Evolutionary conservation across 2,888 invertebrate genomes (phyloP), one percentile per base, ranked within the genome.

Genomic region (Pharmacophagus antenor): DNA sequence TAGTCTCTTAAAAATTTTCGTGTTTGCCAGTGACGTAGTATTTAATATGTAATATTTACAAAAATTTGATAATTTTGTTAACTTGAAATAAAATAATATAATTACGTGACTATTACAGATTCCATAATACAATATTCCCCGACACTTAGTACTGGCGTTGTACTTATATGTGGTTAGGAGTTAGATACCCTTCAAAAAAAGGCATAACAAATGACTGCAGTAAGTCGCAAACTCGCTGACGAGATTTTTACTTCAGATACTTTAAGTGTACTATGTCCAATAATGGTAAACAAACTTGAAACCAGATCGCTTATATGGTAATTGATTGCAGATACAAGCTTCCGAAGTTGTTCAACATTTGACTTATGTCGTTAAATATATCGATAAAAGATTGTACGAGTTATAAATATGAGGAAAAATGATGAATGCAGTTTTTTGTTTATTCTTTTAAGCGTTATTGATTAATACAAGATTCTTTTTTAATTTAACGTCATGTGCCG

Each of bases 231-330:
- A 46, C 31, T 15, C 31, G 46, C 17, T 4, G 18, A 46, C 46
- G 12, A 51, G 44, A 52, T 58, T 57, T 46, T 27, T 58, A 7
- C 15, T 8, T 15, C 23, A 23, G 41, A 37, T 48, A 4, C 41
- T 25, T 58, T 41, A 25, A 52, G 58, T 25, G 41, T 48, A n/a
- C 22, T 42, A 21, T 37, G n/a, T 42, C 55, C 46, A 48, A 12
- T 50, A 53, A 53, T 41, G 47, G 48, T n/a, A 18, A 23, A 48
- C 37, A 25, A n/a, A 58, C 58, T 25, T n/a, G 48, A 41, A 53
- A 53, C 58, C 42, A 25, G 58, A 47, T 10, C 7, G 48, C 48
- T 53, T 41, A 48, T 48, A 53, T 53, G 49, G 23, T 41, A 49
- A 56, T 56, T 23, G 42, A 18, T 44, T 37, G 25, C 56, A 48